Base-by-base conservation (phyloP, 1,140 invertebrate genomes). In the Eurosta solidaginis region DNA sequence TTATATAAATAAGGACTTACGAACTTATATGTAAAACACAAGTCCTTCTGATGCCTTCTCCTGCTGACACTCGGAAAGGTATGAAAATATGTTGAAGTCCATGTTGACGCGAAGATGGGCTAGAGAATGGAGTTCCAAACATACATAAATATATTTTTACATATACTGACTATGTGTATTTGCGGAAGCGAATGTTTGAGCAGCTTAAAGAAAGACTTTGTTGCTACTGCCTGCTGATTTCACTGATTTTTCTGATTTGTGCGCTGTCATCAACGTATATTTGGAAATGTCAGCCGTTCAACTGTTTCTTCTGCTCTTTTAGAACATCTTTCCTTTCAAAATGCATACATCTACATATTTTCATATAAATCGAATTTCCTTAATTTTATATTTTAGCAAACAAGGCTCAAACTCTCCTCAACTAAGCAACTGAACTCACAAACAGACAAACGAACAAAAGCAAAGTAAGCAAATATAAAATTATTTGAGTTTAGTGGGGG, bases 311-410 rank as follows among this genome's bases (percentile, higher is more conserved):
- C 44, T 9, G 25, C 45, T 33, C 27, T 74, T 74, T 47, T 25
- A 27, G 10, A 36, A 14, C 44, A 7, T 29, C 20, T 25, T 36
- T 74, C 33, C 59, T 68, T 68, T 68, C n/a, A n/a, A n/a, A n/a
- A n/a, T n/a, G n/a, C n/a, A n/a, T n/a, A n/a, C n/a, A n/a, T n/a
- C n/a, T n/a, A n/a, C n/a, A 68, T 44, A 74, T 74, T 74, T 74
- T 74, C 73, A 74, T 74, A 74, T 74, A 74, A 74, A 74, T 74
- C 73, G 73, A 74, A 74, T 74, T 74, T 74, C 44, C 73, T 74
- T 74, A 74, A 74, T 74, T 74, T 74, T 74, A 74, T 74, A 74
- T 74, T 74, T 47, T 47, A 45, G 44, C 73, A 74, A 74, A 74
- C 44, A 47, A 45, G 40, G 40, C 73, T 27, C 17, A n/a, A 40